Conservation (phyloP, 1,140 invertebrate genomes). For the Protaetia brevitarsis region DNA sequence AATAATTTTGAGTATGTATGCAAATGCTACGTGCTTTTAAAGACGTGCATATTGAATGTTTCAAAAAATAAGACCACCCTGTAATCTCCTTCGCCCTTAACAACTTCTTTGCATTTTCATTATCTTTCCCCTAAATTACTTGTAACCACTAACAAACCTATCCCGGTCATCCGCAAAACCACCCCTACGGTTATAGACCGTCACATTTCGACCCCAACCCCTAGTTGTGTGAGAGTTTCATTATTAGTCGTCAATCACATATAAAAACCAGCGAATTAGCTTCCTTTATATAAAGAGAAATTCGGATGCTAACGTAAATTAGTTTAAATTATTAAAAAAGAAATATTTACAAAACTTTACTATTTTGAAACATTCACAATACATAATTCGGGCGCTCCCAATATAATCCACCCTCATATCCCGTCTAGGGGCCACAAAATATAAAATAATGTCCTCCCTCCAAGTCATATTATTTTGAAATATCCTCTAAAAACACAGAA, state of each 20-base stretch:
- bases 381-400: not conserved
- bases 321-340: slow-evolving; percentile 13
- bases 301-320: too few species aligned
- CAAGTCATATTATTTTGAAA: slow-evolving; percentile 33
- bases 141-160: slow-evolving; percentile 40
- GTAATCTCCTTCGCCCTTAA: too few species aligned
- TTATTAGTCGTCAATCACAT: slow-evolving; percentile 27
- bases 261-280: too few species aligned
- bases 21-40: too few species aligned
- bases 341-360: not conserved
- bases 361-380: not conserved
- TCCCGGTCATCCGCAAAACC: slow-evolving; percentile 24
- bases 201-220: too few species aligned
- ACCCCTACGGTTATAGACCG: slow-evolving; percentile 26
- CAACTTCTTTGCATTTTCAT: not conserved
- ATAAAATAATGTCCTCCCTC: slow-evolving; percentile 42
- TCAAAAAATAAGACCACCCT: too few species aligned
- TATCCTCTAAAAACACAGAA: slow-evolving; percentile 40
- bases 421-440: slow-evolving; percentile 32
- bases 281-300: too few species aligned
- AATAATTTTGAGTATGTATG: too few species aligned
- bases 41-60: too few species aligned
- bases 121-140: slow-evolving; percentile 39
- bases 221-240: slow-evolving; percentile 9
- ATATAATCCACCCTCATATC: slow-evolving; percentile 18